phyloP scores from a whole-genome alignment of 2,888 invertebrate species.

The Biston stratarius region DNA sequence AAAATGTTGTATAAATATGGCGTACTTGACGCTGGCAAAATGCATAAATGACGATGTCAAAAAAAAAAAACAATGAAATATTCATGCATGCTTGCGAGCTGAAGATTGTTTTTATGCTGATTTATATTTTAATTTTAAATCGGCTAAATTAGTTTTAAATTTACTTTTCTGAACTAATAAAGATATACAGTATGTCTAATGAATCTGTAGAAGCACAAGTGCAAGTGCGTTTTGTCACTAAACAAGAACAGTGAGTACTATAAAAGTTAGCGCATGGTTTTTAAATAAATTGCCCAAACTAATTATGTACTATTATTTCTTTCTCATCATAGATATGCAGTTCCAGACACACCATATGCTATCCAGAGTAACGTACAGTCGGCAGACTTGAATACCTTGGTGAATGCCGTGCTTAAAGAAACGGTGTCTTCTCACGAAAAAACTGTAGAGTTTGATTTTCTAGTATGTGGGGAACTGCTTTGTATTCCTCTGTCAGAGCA shows the following conservation, averaged over 20 bases:
- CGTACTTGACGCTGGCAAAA: too few species aligned
- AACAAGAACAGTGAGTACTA: constrained; percentile 91
- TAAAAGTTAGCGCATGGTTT: constrained; percentile 41
- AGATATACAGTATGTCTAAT: constrained; percentile 56
- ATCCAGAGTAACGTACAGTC: constrained; percentile 91
- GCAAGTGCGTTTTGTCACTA: constrained; percentile 92
- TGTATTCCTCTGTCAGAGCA: constrained; percentile 90
- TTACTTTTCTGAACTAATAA: neutral
- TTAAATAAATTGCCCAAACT: neutral
- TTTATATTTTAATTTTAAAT: neutral
- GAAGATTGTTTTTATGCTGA: neutral
- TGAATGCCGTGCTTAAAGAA: constrained; percentile 92
- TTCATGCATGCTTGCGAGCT: constrained; percentile 4
- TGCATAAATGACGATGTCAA: too few species aligned
- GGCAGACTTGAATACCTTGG: constrained; percentile 90
- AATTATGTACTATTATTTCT: constrained; percentile 9
- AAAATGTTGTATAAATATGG: too few species aligned
- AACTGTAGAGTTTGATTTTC: constrained; percentile 93
- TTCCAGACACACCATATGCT: constrained; percentile 94
- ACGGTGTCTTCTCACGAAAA: constrained; percentile 65
- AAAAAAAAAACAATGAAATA: neutral
- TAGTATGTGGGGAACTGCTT: constrained; percentile 94
- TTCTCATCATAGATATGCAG: constrained; percentile 89
- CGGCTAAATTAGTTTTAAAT: neutral
- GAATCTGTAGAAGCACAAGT: constrained; percentile 86